Percentiles rank a stretch among this genome's conserved stretches.
Conservation (phyloP, 2,797 vertebrate genomes). For the Ibycter americanus region DNA sequence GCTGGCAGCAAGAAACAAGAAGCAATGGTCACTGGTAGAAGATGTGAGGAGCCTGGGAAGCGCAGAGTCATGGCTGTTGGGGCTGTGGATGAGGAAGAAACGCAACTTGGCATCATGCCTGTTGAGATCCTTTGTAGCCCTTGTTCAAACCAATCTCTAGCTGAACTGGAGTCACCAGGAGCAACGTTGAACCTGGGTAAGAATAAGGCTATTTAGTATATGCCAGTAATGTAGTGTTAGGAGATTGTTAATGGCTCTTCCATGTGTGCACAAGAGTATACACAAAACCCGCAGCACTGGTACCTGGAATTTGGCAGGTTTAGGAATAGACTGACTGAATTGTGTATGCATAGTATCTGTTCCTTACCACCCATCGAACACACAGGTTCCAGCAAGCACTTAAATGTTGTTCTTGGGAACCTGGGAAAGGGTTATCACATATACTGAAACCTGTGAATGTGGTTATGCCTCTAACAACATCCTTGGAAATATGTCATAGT, state of each 20-base stretch:
- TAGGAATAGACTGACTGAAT: not conserved
- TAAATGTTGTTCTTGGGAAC: not conserved
- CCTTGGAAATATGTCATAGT: not conserved
- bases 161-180: not conserved
- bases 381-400: not conserved
- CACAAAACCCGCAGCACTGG: not conserved
- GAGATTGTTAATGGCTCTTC: not conserved
- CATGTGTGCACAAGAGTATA: not conserved
- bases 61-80: accelerated
- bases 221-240: not conserved
- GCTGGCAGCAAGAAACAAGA: not conserved
- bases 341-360: not conserved
- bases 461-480: not conserved
- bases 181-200: not conserved
- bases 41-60: not conserved
- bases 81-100: not conserved
- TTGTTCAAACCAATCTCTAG: not conserved
- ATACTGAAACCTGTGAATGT: not conserved
- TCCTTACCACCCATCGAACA: not conserved
- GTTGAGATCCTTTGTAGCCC: not conserved
- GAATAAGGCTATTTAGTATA: not conserved
- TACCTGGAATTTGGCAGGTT: not conserved
- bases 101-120: not conserved
- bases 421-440: not conserved
- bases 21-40: not conserved